phyloP scores from a whole-genome alignment of 2,888 invertebrate species.

The Metallyticus violacea region DNA sequence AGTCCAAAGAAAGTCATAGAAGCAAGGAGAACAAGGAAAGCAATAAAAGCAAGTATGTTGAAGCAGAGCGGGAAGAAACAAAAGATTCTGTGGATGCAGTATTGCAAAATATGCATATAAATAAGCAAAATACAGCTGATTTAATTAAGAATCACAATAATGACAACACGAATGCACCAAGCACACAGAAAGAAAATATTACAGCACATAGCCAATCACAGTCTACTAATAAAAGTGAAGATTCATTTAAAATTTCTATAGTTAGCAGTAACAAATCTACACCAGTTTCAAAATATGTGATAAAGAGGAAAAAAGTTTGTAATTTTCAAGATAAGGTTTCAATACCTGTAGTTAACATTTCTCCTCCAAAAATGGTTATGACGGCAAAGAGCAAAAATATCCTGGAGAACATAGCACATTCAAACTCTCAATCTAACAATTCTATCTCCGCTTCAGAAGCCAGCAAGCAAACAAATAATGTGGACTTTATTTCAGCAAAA shows the following conservation, averaged over 20 bases:
- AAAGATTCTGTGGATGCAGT: neutral
- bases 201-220: neutral
- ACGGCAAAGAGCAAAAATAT: neutral
- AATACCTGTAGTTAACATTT: neutral
- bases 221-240: neutral
- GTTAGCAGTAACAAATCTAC: neutral
- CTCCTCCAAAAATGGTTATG: neutral
- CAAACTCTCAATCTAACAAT: neutral
- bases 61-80: neutral
- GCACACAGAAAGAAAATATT: neutral
- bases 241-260: neutral
- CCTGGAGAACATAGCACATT: too few relatives aligned
- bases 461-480: neutral
- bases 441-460: neutral
- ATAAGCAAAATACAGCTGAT: neutral
- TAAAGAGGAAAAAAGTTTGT: neutral
- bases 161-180: neutral
- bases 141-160: neutral
- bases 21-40: neutral
- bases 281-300: neutral
- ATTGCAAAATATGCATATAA: neutral
- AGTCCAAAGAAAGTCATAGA: neutral
- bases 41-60: neutral
- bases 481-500: neutral
- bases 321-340: neutral